These are phyloP conservation scores for Sinocyclocheilus anophthalmus DNA, from an alignment of 2,113 vertebrate species.

Conservation along the genomic window DNA sequence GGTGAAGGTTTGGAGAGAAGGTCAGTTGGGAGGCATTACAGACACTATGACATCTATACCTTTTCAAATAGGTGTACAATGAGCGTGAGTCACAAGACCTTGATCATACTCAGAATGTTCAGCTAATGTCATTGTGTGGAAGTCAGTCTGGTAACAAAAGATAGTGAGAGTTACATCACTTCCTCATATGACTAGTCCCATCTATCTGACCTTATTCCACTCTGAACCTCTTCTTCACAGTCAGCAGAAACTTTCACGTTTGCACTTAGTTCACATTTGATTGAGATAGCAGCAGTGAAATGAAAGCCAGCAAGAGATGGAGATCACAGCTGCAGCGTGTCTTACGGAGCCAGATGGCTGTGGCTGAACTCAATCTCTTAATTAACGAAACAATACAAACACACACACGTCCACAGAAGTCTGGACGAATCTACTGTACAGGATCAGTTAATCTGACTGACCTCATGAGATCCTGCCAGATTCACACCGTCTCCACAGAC, in stretches of 20 bases:
- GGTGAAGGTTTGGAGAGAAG: no score
- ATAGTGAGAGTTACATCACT: no score
- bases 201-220: not conserved
- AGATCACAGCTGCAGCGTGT: slow-evolving; percentile 4
- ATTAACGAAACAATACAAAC: not conserved
- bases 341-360: slow-evolving; percentile 1
- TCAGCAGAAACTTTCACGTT: not conserved
- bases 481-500: not conserved
- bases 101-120: not conserved
- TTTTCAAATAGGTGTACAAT: not conserved
- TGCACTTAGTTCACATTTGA: not conserved
- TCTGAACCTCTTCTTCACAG: not conserved
- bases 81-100: not conserved
- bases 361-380: slow-evolving; percentile 19
- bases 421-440: slow-evolving; percentile 21
- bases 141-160: not conserved
- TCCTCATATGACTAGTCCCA: not conserved
- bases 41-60: not conserved
- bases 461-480: not conserved
- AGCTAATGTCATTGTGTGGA: not conserved
- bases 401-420: slow-evolving; percentile 5
- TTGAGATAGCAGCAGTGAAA: not conserved
- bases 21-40: not conserved
- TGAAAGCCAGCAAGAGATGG: not conserved
- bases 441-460: slow-evolving; percentile 21